phyloP scores from a whole-genome alignment of 2,888 invertebrate genomes.

The Chloromyia formosa region DNA sequence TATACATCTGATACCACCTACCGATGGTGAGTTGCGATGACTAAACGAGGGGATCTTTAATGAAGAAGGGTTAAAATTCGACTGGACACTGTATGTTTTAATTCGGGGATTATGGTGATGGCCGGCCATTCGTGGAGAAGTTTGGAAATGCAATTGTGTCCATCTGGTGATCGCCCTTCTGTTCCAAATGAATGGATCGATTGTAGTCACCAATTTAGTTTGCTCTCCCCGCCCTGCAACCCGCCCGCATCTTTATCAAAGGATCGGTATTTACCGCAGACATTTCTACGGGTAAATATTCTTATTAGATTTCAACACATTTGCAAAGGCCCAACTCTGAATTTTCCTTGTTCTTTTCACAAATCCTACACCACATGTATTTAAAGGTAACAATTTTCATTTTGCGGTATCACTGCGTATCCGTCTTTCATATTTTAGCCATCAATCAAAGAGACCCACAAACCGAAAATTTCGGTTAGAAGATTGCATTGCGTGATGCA shows the following conservation, averaged over 20 bases:
- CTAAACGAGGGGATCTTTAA: background rate
- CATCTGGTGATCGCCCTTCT: background rate
- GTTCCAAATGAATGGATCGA: too few species aligned
- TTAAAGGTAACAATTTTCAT: background rate
- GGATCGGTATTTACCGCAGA: too few species aligned
- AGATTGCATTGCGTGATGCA: constrained; percentile 7
- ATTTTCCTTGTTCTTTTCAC: background rate
- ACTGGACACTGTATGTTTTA: constrained; percentile 11
- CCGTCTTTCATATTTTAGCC: constrained; percentile 12
- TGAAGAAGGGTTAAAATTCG: background rate
- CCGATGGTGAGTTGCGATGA: background rate
- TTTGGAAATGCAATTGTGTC: background rate
- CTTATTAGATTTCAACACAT: too few species aligned
- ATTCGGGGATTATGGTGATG: constrained; percentile 14
- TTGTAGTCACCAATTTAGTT: too few species aligned
- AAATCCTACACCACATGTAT: too few species aligned
- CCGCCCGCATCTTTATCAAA: too few species aligned
- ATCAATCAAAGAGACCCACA: constrained; percentile 19
- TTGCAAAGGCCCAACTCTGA: background rate
- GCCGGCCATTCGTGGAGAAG: background rate
- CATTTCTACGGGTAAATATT: too few species aligned
- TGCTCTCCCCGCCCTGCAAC: too few species aligned
- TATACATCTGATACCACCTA: too few species aligned
- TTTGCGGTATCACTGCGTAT: constrained; percentile 5
- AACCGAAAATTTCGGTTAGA: background rate